Percentiles rank a stretch among this genome's conserved stretches.
Evolutionary conservation across 1,140 invertebrate genomes (phyloP).

Genomic region (Riptortus pedestris): DNA sequence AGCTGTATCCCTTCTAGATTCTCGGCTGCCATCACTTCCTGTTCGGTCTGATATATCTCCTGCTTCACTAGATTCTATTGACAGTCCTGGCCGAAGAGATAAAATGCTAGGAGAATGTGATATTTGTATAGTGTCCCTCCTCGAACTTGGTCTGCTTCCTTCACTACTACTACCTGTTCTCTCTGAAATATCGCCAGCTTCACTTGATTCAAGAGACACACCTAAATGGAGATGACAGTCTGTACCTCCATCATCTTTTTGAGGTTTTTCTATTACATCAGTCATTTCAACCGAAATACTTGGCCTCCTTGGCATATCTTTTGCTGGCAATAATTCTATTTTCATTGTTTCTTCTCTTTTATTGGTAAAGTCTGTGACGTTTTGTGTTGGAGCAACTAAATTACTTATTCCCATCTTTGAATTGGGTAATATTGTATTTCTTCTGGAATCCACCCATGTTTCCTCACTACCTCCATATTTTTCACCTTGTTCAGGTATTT

Average conservation of each 20-base stretch:
- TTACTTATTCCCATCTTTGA: slow-evolving; percentile 13
- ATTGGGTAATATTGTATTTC: slow-evolving; percentile 31
- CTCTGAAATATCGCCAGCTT: slow-evolving; percentile 45
- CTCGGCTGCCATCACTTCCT: slow-evolving; percentile 31
- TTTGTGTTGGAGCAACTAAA: not conserved
- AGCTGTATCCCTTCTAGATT: slow-evolving; percentile 32
- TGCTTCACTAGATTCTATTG: slow-evolving; percentile 31
- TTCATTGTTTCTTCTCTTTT: slow-evolving; percentile 26
- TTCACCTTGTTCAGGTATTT: not conserved
- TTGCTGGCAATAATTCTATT: slow-evolving; percentile 30
- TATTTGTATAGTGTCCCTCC: slow-evolving; percentile 31
- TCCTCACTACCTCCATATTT: slow-evolving; percentile 25
- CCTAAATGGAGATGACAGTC: slow-evolving; percentile 33
- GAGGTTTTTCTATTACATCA: slow-evolving; percentile 23
- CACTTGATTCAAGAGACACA: slow-evolving; percentile 51
- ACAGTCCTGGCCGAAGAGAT: slow-evolving; percentile 30
- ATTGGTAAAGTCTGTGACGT: not conserved
- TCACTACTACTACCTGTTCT: slow-evolving; percentile 38
- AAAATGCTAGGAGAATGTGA: slow-evolving; percentile 31
- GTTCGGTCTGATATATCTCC: slow-evolving; percentile 28
- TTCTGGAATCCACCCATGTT: slow-evolving; percentile 31
- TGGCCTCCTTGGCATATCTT: slow-evolving; percentile 30
- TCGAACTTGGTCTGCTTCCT: slow-evolving; percentile 31
- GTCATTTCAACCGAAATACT: slow-evolving; percentile 34
- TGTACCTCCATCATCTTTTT: slow-evolving; percentile 10